A percentile compares a stretch with the other conserved stretches of the same genome.
phyloP scores from a whole-genome alignment of 92 coral and sea anemone genomes.

The Muricea muricata region DNA sequence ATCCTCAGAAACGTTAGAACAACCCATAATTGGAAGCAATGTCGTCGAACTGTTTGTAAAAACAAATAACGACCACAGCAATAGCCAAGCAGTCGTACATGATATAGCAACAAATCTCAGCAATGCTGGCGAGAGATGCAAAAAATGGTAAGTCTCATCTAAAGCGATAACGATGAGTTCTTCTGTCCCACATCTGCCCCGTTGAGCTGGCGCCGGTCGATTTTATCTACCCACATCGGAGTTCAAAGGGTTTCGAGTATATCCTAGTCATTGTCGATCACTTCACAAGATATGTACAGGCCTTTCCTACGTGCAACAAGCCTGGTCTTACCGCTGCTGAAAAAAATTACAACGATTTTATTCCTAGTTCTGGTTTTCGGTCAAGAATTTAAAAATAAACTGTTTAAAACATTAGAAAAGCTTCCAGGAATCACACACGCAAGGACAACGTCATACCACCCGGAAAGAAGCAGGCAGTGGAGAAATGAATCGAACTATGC shows the following conservation, averaged over 20 bases:
- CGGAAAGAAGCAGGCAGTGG: too few species aligned
- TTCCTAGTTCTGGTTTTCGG: background rate
- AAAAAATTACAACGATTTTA: background rate
- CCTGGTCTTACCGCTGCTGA: background rate
- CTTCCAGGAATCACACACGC: conserved; percentile 12
- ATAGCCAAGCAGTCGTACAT: conserved; percentile 26
- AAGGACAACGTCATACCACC: background rate
- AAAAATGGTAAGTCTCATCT: background rate
- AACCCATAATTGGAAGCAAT: conserved; percentile 75
- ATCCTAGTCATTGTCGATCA: background rate
- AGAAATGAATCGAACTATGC: background rate
- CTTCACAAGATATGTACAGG: background rate
- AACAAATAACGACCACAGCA: conserved; percentile 33
- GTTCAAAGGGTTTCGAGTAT: conserved; percentile 12
- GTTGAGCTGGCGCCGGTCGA: background rate
- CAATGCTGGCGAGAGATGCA: background rate
- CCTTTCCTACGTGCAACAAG: conserved; percentile 21
- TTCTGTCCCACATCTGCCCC: too few species aligned
- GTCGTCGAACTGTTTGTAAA: conserved; percentile 69
- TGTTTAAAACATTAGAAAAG: background rate
- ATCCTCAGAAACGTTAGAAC: conserved; percentile 65
- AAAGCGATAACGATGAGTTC: too few species aligned
- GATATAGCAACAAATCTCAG: background rate
- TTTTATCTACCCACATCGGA: background rate
- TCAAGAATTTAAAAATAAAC: background rate